Conservation (phyloP, 2,888 invertebrate species). For the Cosmopolites sordidus region DNA sequence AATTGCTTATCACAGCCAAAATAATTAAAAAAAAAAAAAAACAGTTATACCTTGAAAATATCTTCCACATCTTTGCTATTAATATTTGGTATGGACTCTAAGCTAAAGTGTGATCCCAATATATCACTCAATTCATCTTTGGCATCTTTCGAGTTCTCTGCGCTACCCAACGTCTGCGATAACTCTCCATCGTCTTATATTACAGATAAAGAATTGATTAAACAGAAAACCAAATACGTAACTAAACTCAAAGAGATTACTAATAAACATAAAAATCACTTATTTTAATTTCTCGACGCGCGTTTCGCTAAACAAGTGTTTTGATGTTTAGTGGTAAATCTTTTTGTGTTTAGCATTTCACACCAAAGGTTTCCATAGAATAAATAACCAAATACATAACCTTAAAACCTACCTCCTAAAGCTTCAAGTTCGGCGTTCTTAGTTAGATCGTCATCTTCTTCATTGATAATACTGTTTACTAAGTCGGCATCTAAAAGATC, state of each 20-base stretch:
- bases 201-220: not conserved
- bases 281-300: no score
- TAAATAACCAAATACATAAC: no score
- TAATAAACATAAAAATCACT: not conserved
- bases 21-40: not conserved
- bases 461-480: constrained; percentile 65
- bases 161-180: constrained; percentile 41
- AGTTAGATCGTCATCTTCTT: constrained; percentile 54
- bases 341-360: not conserved
- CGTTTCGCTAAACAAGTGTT: no score
- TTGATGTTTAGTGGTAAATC: no score
- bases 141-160: constrained; percentile 53
- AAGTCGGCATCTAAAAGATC: constrained; percentile 64
- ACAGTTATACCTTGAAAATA: constrained; percentile 64
- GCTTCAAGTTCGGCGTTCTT: constrained; percentile 54
- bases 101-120: constrained; percentile 64
- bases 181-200: constrained; percentile 41
- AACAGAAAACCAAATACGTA: not conserved
- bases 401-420: constrained; percentile 41
- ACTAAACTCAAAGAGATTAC: no score
- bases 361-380: not conserved
- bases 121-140: constrained; percentile 67
- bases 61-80: constrained; percentile 89
- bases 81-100: constrained; percentile 82
- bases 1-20: no score